These are phyloP conservation scores for Silurus glanis DNA, from an alignment of 2,113 vertebrate species.

Conservation along the genomic window DNA sequence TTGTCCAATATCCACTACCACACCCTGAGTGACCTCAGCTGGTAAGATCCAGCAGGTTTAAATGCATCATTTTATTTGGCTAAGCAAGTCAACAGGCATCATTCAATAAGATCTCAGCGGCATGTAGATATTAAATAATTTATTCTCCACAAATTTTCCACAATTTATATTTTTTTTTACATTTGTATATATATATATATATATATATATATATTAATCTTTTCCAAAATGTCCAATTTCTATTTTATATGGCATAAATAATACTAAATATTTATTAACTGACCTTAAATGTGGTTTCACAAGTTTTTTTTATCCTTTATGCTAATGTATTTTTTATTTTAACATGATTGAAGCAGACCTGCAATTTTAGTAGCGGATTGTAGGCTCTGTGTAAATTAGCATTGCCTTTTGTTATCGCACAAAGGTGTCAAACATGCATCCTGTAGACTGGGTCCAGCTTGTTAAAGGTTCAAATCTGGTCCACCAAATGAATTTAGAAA, in stretches of 20 bases:
- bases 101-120: neutral
- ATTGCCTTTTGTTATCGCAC: neutral
- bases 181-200: too few relatives aligned
- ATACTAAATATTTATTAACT: neutral
- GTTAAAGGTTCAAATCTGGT: neutral
- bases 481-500: neutral
- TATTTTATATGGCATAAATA: neutral
- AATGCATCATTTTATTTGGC: neutral
- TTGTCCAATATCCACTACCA: conserved; percentile 97
- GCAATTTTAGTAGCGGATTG: neutral
- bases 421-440: neutral
- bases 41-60: conserved; percentile 68
- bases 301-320: neutral
- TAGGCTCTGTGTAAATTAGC: neutral
- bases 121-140: neutral
- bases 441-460: neutral
- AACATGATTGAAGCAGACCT: neutral
- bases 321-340: neutral
- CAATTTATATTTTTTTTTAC: too few relatives aligned
- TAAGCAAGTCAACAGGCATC: too few relatives aligned
- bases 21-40: conserved; percentile 93
- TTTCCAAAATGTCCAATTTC: too few relatives aligned
- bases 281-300: neutral
- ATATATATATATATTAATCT: too few relatives aligned
- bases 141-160: too few relatives aligned